Evolutionary conservation across 1,140 invertebrate genomes (phyloP).

Genomic region (Brachionus koreanus): DNA sequence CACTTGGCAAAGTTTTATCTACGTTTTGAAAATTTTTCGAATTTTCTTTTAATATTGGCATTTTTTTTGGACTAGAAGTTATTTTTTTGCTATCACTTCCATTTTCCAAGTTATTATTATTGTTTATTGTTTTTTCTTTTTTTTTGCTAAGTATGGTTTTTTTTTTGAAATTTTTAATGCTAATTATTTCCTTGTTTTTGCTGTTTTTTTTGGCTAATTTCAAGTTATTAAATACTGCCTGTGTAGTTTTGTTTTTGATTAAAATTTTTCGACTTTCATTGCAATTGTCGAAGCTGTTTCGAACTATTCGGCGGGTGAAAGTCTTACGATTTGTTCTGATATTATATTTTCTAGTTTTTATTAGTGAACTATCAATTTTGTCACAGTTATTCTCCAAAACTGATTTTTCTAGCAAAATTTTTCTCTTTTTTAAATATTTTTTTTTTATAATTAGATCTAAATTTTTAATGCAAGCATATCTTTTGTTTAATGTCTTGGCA

Average conservation of each 20-base stretch:
- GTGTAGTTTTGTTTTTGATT: not conserved
- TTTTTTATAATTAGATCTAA: not conserved
- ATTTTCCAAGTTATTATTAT: no score
- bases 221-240: not conserved
- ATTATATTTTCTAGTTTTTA: not conserved
- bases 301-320: not conserved
- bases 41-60: not conserved
- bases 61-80: not conserved
- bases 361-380: not conserved
- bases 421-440: not conserved
- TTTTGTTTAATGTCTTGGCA: not conserved
- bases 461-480: conserved; percentile 21
- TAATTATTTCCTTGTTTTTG: not conserved
- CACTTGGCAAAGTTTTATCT: not conserved
- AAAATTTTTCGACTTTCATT: not conserved
- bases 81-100: not conserved
- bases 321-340: not conserved
- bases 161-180: not conserved
- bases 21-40: not conserved
- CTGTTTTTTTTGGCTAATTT: not conserved
- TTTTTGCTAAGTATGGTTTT: not conserved
- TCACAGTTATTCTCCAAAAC: not conserved
- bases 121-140: not conserved
- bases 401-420: not conserved
- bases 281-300: not conserved